These are phyloP conservation scores for Lordiphosa stackelbergi DNA, from an alignment of 1,140 invertebrate genomes.

Conservation along the genomic window DNA sequence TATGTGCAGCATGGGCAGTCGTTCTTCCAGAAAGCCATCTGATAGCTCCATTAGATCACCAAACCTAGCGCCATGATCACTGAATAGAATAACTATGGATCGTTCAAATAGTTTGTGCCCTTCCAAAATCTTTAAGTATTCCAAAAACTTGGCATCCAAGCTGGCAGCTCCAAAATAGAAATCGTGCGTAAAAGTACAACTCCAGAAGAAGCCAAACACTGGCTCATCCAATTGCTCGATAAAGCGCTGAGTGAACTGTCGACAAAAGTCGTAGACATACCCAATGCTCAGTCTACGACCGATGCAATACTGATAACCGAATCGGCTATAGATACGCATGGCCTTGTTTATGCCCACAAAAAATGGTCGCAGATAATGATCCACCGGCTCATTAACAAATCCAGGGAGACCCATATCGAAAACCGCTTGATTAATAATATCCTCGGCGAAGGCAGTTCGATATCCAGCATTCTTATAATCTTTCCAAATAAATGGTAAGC, in stretches of 20 bases:
- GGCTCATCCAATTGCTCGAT: slow-evolving; percentile 58
- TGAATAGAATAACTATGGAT: slow-evolving; percentile 87
- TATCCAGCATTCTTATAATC: slow-evolving; percentile 81
- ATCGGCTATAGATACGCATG: background rate
- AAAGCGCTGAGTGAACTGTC: slow-evolving; percentile 78
- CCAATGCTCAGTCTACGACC: slow-evolving; percentile 80
- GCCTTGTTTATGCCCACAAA: slow-evolving; percentile 79
- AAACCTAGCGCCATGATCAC: slow-evolving; percentile 94
- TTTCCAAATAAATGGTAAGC: slow-evolving; percentile 25
- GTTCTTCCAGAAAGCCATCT: slow-evolving; percentile 90
- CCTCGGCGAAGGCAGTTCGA: slow-evolving; percentile 87
- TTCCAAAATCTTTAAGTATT: slow-evolving; percentile 78
- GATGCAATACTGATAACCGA: slow-evolving; percentile 74
- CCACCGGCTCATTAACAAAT: slow-evolving; percentile 85
- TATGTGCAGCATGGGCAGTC: slow-evolving; percentile 90
- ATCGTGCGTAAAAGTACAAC: slow-evolving; percentile 85
- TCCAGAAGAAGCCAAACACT: slow-evolving; percentile 88
- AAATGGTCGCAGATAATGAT: slow-evolving; percentile 89
- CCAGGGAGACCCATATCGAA: slow-evolving; percentile 88
- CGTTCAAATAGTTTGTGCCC: slow-evolving; percentile 78
- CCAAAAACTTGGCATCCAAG: slow-evolving; percentile 81
- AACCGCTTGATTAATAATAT: slow-evolving; percentile 82
- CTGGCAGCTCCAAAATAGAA: slow-evolving; percentile 83
- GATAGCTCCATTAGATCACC: slow-evolving; percentile 82
- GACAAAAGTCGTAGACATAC: slow-evolving; percentile 79